Evolutionary conservation across 2,888 invertebrate species (phyloP), one percentile per base, ranked within the genome.

Genomic region (Lucinisca nassula): DNA sequence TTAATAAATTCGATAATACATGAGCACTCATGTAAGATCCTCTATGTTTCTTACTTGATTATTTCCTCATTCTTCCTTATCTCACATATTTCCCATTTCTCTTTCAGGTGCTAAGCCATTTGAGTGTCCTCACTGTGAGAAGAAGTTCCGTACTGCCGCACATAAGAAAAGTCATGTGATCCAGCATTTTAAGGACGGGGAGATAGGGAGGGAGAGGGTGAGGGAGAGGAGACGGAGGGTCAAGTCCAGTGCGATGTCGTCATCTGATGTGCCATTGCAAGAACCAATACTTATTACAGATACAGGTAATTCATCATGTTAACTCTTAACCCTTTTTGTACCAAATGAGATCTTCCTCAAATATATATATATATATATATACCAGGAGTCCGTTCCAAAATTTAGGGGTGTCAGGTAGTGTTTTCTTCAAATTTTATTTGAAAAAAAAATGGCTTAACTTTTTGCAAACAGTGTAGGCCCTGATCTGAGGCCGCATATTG

Each of bases 201-300:
- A 85, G 38, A 67, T 73, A 17, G 40, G 12, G 30, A 30, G 45
- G 45, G 74, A 40, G 17, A 40, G 74, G 30, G 74, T 49, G 17
- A 27, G 40, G n/a, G 45, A 74, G 74, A 40, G 40, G n/a, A 21
- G 77, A 27, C 55, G 81, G n/a, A 37, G 45, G 12, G 30, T 74
- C 4, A 88, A 87, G 55, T 40, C 61, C 12, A 95, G 94, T 76
- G 76, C 94, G 37, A 82, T 92, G 37, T n/a, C n/a, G n/a, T 88
- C 96, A 21, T 96, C 96, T 0, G 96, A 97, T 88, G 96, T 97
- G 72, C 96, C 97, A 0, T 94, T 97, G 51, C 97, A 97, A 90
- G 97, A 97, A 88, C 97, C 97, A 1, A 96, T 97, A n/a, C 94
- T 97, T 12, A 97, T 97, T 67, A 97, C 97, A 24, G 97, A 97